These are phyloP conservation scores for Chauna torquata DNA, from an alignment of 2,113 vertebrate species.

Conservation along the genomic window DNA sequence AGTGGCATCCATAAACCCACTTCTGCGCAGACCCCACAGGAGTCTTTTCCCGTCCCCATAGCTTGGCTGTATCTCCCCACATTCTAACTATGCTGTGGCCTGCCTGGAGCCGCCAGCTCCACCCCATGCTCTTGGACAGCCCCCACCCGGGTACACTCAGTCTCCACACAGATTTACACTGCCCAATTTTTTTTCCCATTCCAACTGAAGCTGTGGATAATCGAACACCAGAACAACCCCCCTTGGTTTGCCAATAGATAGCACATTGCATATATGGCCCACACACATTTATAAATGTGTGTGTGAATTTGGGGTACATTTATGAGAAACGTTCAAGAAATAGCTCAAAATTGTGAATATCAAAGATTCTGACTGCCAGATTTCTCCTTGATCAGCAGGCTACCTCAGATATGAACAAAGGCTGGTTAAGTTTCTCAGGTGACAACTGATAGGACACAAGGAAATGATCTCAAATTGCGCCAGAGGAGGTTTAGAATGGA, in stretches of 20 bases:
- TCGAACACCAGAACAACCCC: neutral
- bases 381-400: neutral
- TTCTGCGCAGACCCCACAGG: neutral
- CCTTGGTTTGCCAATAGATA: neutral
- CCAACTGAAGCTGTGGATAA: neutral
- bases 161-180: neutral
- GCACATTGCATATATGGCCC: accelerated
- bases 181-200: neutral
- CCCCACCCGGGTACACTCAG: neutral
- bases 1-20: neutral
- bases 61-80: neutral
- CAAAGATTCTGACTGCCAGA: neutral
- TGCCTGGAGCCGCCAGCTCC: neutral
- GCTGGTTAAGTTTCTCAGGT: too few relatives aligned
- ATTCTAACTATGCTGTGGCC: neutral
- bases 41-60: neutral
- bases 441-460: too few relatives aligned
- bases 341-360: neutral
- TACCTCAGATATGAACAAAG: neutral
- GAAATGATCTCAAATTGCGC: too few relatives aligned
- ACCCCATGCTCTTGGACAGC: neutral
- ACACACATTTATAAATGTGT: neutral
- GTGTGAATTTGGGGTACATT: neutral
- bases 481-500: too few relatives aligned
- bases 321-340: neutral